These are phyloP conservation scores for Acleris cristana DNA, from an alignment of 2,888 invertebrate genomes.

Conservation along the genomic window DNA sequence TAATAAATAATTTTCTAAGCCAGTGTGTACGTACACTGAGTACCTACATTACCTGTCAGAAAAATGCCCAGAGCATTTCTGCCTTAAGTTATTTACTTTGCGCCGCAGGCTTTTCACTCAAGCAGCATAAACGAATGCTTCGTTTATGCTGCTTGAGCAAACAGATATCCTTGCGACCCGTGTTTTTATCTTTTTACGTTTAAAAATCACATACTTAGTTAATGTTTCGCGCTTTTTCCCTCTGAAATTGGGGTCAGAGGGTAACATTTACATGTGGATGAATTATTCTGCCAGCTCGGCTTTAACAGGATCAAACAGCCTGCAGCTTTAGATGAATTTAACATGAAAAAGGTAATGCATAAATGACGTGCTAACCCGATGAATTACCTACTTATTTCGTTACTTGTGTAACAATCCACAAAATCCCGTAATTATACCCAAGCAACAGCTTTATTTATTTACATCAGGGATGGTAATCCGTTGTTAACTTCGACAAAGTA, in stretches of 20 bases:
- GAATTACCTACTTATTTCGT: constrained; percentile 7
- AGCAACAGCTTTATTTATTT: no score
- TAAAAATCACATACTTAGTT: constrained; percentile 17
- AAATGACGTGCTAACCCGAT: constrained; percentile 15
- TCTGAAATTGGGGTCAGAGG: constrained; percentile 8
- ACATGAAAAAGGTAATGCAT: constrained; percentile 18
- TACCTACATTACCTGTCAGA: background rate
- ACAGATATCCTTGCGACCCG: constrained; percentile 27
- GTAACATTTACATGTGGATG: constrained; percentile 31
- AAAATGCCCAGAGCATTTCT: constrained; percentile 22
- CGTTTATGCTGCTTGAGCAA: constrained; percentile 31
- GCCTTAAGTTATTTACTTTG: constrained; percentile 19
- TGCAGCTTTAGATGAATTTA: constrained; percentile 25
- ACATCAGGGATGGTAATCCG: constrained; percentile 4
- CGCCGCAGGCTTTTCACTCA: constrained; percentile 17
- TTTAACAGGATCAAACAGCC: constrained; percentile 13
- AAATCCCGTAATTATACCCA: background rate
- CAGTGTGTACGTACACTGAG: background rate
- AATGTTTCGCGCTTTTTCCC: constrained; percentile 28
- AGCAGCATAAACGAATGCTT: no score
- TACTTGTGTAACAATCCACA: background rate
- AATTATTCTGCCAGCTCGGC: constrained; percentile 20
- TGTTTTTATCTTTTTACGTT: constrained; percentile 29
- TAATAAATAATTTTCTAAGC: background rate
- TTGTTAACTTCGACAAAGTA: constrained; percentile 6